Evolutionary conservation across 2,797 vertebrate species (phyloP), one percentile per base, ranked within the genome.

Genomic region (Anguilla marmorata): DNA sequence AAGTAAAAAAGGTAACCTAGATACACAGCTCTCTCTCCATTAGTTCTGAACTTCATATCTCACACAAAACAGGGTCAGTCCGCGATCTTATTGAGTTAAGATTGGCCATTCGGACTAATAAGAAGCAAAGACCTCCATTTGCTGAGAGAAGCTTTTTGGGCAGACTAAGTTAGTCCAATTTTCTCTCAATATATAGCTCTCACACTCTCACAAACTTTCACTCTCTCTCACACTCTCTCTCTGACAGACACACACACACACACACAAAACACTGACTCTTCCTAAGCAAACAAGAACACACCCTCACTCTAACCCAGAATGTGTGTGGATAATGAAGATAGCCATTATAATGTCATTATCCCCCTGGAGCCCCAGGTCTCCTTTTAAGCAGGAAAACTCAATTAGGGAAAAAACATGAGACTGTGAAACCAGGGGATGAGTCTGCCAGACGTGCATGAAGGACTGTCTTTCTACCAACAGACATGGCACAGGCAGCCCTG

Each of bases 241-340:
- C 27, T 3, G 27, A 33, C 30, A 30, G 9, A 12, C 30, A 9
- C 30, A 33, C 30, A 14, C 7, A 74, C 69, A 74, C 63, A 69
- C 19, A 58, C 37, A 41, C 37, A 41, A 3, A 41, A 76, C 72
- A 37, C 8, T 14, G 8, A 37, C 69, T 79, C 30, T 79, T 19
- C 33, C 30, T 72, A 72, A 72, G n/a, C 66, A 72, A 72, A 72
- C 24, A 11, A 52, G 50, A 72, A 72, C n/a, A 72, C n/a, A 24
- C 66, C n/a, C 24, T 72, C 66, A 72, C 66, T 72, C 27, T 74
- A 12, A 79, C 12, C 74, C 74, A 79, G 74, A 79, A 79, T 16
- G 33, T 33, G 2, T 19, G 11, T 14, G 74, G 74, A 79, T 41
- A 41, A 41, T 19, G 33, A 79, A 37, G 30, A 79, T 12, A 41